Percentiles rank a stretch among this genome's conserved stretches.
Conservation (phyloP, 2,797 vertebrate species). For the Pagetopsis macropterus region DNA sequence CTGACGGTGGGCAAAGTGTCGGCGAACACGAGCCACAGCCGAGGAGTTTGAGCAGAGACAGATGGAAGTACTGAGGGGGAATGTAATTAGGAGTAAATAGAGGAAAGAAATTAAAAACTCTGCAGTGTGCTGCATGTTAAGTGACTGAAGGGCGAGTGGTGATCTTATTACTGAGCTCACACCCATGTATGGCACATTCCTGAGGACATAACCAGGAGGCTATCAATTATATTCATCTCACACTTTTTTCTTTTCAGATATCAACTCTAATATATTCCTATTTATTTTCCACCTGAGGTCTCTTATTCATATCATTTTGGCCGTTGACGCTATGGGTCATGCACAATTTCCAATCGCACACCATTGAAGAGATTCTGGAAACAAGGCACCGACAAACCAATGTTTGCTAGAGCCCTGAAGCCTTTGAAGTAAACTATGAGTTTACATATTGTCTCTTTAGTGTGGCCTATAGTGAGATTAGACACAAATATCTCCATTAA, state of each 20-base stretch:
- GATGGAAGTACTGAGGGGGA: slow-evolving; percentile 29
- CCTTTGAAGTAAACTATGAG: not conserved
- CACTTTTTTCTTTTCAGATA: not conserved
- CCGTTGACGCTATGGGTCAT: not conserved
- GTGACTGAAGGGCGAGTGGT: not conserved
- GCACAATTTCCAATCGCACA: not conserved
- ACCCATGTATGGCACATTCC: no score
- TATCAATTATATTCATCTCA: not conserved
- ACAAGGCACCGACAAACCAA: not conserved
- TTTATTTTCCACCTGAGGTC: not conserved
- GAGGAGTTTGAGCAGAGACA: slow-evolving; percentile 23
- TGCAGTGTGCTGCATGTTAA: slow-evolving; percentile 22
- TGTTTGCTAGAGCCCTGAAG: not conserved
- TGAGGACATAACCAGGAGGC: no score
- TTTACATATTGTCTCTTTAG: not conserved
- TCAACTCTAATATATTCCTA: not conserved
- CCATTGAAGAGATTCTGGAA: not conserved
- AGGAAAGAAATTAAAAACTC: slow-evolving; percentile 35
- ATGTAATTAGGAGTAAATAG: slow-evolving; percentile 32
- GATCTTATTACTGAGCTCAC: not conserved
- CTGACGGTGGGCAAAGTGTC: slow-evolving; percentile 13
- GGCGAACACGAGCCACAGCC: slow-evolving; percentile 15
- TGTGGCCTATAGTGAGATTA: not conserved
- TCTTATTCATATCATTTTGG: not conserved
- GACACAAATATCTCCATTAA: not conserved